Base-by-base conservation (phyloP, 1,140 invertebrate genomes). In the Steinernema feltiae region DNA sequence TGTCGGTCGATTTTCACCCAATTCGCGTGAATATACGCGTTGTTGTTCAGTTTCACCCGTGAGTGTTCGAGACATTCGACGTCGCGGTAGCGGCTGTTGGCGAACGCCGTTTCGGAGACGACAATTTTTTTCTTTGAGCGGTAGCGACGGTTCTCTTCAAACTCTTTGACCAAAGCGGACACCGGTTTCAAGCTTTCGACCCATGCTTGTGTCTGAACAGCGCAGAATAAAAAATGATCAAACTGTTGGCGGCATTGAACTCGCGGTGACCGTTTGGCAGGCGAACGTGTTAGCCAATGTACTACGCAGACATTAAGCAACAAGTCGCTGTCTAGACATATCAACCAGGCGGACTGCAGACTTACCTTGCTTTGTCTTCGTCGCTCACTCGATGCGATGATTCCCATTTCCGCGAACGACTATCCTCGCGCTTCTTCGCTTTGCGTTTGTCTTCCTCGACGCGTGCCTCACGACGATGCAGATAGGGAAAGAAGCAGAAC, bases 301-400 rank as follows among this genome's bases (percentile, higher is more conserved):
- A n/a, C n/a, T n/a, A n/a, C n/a, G n/a, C n/a, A n/a, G n/a, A n/a
- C n/a, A n/a, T n/a, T n/a, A n/a, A n/a, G n/a, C n/a, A n/a, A n/a
- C n/a, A n/a, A n/a, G n/a, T n/a, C n/a, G n/a, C n/a, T n/a, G n/a
- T n/a, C n/a, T n/a, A 41, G 18, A 41, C 35, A 41, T 18, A 7
- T 41, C 35, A 63, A 27, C 53, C 7, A 27, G 41, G n/a, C 41
- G n/a, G 41, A 7, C 7, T 12, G 41, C 41, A 46, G n/a, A 46
- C 41, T 46, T n/a, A 63, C 53, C 53, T 27, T 63, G 53, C 24
- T 63, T 63, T 63, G 53, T 27, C 24, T 63, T 63, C 53, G 53
- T 63, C 53, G 15, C 53, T 63, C 53, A 63, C 53, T 63, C 53
- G 53, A 63, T 63, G 53, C 15, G 53, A 63, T 21, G 53, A 63